A percentile compares a stretch with the other conserved stretches of the same genome.
These are phyloP conservation scores for Microcebus tavaratra DNA, from an alignment of 2,113 vertebrate genomes.

Conservation along the genomic window DNA sequence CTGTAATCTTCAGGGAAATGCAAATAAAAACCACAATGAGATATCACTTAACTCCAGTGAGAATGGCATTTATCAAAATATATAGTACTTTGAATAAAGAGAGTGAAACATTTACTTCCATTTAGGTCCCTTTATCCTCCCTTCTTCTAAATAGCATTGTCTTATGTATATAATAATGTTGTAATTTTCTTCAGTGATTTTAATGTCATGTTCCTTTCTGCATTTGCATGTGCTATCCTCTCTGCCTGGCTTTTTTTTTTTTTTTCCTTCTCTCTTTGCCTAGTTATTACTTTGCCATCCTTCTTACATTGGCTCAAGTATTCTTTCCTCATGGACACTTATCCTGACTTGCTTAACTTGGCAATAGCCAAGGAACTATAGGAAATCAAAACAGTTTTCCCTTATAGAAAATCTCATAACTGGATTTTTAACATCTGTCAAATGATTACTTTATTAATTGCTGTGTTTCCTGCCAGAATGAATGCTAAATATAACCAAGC, in stretches of 20 bases:
- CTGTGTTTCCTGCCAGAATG: not conserved
- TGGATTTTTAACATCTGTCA: not conserved
- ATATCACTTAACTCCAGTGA: too few species aligned
- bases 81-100: not conserved
- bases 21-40: too few species aligned
- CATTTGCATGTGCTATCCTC: not conserved
- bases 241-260: not conserved
- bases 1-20: too few species aligned
- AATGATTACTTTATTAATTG: not conserved
- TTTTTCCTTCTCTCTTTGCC: not conserved
- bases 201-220: not conserved
- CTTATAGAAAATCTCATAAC: not conserved
- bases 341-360: not conserved
- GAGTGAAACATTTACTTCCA: not conserved
- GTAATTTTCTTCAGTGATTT: not conserved
- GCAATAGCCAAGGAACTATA: not conserved
- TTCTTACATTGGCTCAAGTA: not conserved
- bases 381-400: not conserved
- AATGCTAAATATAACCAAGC: not conserved
- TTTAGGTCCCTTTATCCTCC: not conserved
- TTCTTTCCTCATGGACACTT: not conserved
- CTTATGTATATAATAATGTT: not conserved
- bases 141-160: not conserved
- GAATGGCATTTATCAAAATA: not conserved
- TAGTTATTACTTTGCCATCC: not conserved